phyloP scores from a whole-genome alignment of 1,140 invertebrate species.

The Trissolcus basalis region DNA sequence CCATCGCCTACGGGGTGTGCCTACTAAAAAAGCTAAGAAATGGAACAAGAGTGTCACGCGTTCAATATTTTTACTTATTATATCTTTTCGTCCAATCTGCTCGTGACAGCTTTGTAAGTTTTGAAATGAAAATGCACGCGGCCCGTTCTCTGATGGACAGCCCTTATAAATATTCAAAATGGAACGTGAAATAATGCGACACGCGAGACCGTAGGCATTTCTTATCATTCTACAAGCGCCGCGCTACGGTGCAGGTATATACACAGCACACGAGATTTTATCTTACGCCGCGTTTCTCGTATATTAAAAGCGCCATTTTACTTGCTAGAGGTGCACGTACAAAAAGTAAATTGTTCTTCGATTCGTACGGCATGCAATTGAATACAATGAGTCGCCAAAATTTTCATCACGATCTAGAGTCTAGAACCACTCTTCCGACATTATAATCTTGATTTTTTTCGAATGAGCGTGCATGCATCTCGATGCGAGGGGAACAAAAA shows the following conservation, averaged over 20 bases:
- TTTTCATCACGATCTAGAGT: background rate
- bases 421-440: background rate
- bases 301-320: constrained; percentile 42
- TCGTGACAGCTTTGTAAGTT: constrained; percentile 69
- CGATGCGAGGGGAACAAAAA: too few species aligned
- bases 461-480: too few species aligned
- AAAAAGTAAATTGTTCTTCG: constrained; percentile 37
- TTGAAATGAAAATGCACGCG: constrained; percentile 71
- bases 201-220: constrained; percentile 72
- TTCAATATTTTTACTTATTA: constrained; percentile 74
- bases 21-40: constrained; percentile 40
- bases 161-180: constrained; percentile 74
- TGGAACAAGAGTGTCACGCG: constrained; percentile 54
- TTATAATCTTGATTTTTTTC: constrained; percentile 1
- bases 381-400: constrained; percentile 14
- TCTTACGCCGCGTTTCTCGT: constrained; percentile 55
- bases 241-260: constrained; percentile 40
- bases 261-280: constrained; percentile 53
- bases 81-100: constrained; percentile 70
- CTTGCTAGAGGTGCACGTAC: constrained; percentile 12
- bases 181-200: constrained; percentile 70
- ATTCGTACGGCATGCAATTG: constrained; percentile 5
- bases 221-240: constrained; percentile 66
- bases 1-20: constrained; percentile 29
- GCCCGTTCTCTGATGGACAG: constrained; percentile 66